Base-by-base conservation (phyloP, 1,140 invertebrate genomes). In the Drosophila pseudoananassae region DNA sequence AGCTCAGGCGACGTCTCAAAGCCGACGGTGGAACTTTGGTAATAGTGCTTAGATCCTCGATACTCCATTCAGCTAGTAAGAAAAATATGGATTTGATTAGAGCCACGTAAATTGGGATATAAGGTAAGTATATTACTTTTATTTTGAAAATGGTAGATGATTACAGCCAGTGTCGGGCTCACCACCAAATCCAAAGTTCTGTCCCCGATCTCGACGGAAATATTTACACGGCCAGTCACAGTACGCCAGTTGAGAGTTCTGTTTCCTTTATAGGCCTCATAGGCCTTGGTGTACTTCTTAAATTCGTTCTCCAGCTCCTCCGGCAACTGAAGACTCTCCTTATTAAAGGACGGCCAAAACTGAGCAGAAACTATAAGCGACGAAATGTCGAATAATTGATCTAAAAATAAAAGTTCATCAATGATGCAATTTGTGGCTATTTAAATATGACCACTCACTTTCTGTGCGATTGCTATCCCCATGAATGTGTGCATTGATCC, bases 341-440 rank as follows among this genome's bases (percentile, higher is more conserved):
- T 98, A 91, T 99, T 97, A 68, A 99, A 98, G 15, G 96, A 94
- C 1, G 99, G 98, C 99, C 99, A 99, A 93, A 99, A 99, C 90
- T 99, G 98, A n/a, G 97, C 97, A 0, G 98, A 99, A 8, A 99
- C 92, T 68, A 99, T 98, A 87, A 99, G 95, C 1, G 97, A 96
- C 23, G 95, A 96, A 7, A 96, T 94, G 25, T 91, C 79, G 71
- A 92, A 91, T 29, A 78, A 38, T 50, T 90, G 89, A 58, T 71
- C 91, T 92, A 43, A 43, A 17, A 43, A 15, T 5, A 43, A 8
- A 14, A 40, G 14, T 40, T 10, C 3, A 9, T 2, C 14, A 43
- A 10, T 52, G 33, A 68, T 15, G 23, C 25, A n/a, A 10, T 9
- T 47, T 6, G 0, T 12, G 9, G 5, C 29, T 10, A 6, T 20